phyloP scores from a whole-genome alignment of 2,888 invertebrate species.

The Agrochola macilenta region DNA sequence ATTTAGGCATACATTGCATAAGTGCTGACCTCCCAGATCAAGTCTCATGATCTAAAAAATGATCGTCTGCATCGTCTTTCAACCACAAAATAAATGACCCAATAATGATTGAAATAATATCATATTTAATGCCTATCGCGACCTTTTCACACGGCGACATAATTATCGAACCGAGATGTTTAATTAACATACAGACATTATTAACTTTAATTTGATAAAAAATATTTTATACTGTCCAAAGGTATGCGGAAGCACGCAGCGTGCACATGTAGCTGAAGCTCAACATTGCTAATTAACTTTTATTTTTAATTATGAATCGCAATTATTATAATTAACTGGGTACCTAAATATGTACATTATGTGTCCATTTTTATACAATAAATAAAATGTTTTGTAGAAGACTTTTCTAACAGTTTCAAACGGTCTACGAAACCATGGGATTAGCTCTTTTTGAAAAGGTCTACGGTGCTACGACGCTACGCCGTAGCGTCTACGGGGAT shows the following conservation, averaged over 20 bases:
- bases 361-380: background rate
- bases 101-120: conserved; percentile 48
- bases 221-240: conserved; percentile 50
- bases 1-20: background rate
- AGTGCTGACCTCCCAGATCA: background rate
- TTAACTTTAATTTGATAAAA: conserved; percentile 59
- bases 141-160: conserved; percentile 60
- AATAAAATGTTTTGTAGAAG: no score
- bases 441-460: conserved; percentile 4
- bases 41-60: background rate
- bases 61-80: background rate
- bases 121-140: conserved; percentile 54
- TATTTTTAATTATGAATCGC: conserved; percentile 14
- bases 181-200: conserved; percentile 48
- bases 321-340: conserved; percentile 17
- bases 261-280: conserved; percentile 27
- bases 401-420: background rate
- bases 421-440: background rate
- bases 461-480: conserved; percentile 62
- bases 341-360: background rate
- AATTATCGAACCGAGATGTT: conserved; percentile 41
- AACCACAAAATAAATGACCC: conserved; percentile 41
- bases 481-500: conserved; percentile 58
- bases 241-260: conserved; percentile 49
- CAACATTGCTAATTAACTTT: conserved; percentile 3